These are phyloP conservation scores for Macrobrachium rosenbergii DNA, from an alignment of 1,140 invertebrate genomes.

Conservation along the genomic window DNA sequence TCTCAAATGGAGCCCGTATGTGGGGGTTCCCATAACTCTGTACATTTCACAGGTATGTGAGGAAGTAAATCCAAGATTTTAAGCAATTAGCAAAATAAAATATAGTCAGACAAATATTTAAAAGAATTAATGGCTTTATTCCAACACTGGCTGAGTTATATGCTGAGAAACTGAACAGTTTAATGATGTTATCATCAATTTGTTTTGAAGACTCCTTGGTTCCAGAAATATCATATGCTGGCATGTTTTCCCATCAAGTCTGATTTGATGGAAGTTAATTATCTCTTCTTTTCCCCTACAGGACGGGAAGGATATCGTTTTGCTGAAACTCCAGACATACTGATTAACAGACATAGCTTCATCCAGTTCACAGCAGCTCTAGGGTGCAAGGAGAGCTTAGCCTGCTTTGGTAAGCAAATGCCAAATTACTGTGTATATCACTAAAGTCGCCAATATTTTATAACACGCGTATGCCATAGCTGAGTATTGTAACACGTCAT, in stretches of 20 bases:
- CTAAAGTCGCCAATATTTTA: too few species aligned
- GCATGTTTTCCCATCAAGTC: too few species aligned
- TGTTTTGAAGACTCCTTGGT: too few species aligned
- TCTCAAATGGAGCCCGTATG: conserved; percentile 36
- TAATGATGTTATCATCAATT: too few species aligned
- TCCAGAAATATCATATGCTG: too few species aligned
- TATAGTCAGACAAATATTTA: too few species aligned
- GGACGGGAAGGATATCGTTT: conserved; percentile 68
- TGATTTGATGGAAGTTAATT: neutral
- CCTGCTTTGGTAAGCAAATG: conserved; percentile 69
- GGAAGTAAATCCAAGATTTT: neutral
- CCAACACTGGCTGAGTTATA: too few species aligned
- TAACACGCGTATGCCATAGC: too few species aligned
- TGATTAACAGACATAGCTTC: conserved; percentile 68
- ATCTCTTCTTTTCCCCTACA: neutral
- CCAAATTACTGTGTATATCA: neutral
- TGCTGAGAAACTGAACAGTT: too few species aligned
- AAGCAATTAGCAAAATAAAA: neutral
- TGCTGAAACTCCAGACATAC: conserved; percentile 72
- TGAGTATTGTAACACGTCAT: too few species aligned
- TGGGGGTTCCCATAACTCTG: neutral
- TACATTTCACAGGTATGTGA: conserved; percentile 43
- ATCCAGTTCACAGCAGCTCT: conserved; percentile 71
- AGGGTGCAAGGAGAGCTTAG: conserved; percentile 69
- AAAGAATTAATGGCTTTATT: too few species aligned